These are phyloP conservation scores for Pavo muticus DNA, from an alignment of 2,113 vertebrate genomes.

Conservation along the genomic window DNA sequence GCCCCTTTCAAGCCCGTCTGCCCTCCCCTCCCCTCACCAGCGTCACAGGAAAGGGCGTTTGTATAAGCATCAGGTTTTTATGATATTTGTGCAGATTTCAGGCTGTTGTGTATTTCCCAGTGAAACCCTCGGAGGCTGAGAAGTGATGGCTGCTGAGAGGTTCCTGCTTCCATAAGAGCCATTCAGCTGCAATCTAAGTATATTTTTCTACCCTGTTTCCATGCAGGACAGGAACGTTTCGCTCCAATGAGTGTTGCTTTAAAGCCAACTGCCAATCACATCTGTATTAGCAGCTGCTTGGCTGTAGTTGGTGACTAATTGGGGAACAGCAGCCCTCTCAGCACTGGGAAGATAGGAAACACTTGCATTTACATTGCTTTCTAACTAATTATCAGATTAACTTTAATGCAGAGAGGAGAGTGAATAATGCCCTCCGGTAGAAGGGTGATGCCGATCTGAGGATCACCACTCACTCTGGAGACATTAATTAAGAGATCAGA, in stretches of 20 bases:
- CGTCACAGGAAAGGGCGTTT: not conserved
- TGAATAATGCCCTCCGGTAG: conserved; percentile 9
- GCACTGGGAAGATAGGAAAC: not conserved
- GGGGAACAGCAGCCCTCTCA: conserved; percentile 31
- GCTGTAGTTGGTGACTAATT: conserved; percentile 43
- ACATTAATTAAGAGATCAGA: conserved; percentile 23
- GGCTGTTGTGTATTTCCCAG: conserved; percentile 18
- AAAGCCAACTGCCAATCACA: conserved; percentile 46
- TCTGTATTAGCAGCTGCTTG: conserved; percentile 16
- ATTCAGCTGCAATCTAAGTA: conserved; percentile 51
- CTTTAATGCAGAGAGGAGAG: not conserved
- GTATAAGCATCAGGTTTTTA: not conserved
- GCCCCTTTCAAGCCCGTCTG: not conserved
- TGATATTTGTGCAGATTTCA: not conserved
- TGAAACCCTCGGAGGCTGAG: not conserved
- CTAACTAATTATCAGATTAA: conserved; percentile 42
- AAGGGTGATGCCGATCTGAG: not conserved
- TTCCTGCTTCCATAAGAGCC: conserved; percentile 42
- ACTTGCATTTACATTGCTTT: conserved; percentile 31
- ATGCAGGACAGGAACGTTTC: conserved; percentile 40
- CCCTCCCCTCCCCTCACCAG: not conserved
- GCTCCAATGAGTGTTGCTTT: conserved; percentile 37
- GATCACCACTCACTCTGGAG: not conserved
- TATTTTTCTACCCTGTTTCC: conserved; percentile 36
- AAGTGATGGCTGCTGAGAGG: not conserved